Conservation (phyloP, 2,113 vertebrate genomes). For the Prionailurus viverrinus region DNA sequence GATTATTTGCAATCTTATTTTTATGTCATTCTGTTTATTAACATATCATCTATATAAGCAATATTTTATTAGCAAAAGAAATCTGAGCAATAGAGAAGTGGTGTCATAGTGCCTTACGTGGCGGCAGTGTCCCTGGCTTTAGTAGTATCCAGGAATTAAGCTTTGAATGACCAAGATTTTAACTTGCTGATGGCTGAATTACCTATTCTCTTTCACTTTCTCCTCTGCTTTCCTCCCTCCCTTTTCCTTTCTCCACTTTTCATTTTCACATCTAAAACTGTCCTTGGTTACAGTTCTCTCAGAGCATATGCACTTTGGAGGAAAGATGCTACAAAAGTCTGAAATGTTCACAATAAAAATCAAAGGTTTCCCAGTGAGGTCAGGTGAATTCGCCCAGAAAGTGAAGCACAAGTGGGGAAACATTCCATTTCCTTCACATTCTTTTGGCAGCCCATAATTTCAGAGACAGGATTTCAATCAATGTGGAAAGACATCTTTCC, state of each 20-base stretch:
- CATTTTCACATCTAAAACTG: constrained; percentile 40
- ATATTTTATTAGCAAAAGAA: background rate
- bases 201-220: background rate
- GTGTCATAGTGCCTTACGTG: background rate
- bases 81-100: background rate
- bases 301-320: background rate
- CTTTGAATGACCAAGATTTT: background rate
- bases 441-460: background rate
- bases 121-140: background rate
- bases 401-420: background rate
- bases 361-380: constrained; percentile 3
- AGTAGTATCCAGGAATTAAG: background rate
- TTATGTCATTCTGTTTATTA: background rate
- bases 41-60: background rate
- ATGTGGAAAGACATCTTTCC: background rate
- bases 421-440: background rate
- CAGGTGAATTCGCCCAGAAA: background rate
- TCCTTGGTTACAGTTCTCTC: background rate
- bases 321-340: background rate
- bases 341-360: constrained; percentile 15
- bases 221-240: background rate
- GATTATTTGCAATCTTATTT: constrained; percentile 48
- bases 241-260: constrained; percentile 28
- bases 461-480: background rate
- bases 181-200: background rate